phyloP scores from a whole-genome alignment of 2,113 vertebrate species.

The Aphyosemion australe region DNA sequence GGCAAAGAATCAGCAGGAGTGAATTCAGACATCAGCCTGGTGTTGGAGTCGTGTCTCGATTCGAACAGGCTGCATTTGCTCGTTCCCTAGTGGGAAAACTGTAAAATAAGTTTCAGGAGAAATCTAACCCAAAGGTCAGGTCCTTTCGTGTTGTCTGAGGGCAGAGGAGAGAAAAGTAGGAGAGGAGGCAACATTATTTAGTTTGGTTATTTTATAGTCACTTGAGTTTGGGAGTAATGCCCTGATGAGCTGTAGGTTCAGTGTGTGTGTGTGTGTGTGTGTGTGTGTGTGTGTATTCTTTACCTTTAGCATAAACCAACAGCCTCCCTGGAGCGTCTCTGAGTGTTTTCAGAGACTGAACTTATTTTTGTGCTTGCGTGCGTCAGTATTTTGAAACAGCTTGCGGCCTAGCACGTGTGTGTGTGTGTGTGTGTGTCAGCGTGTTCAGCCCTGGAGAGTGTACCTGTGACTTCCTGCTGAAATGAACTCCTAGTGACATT shows the following conservation, averaged over 20 bases:
- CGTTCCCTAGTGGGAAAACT: constrained; percentile 21
- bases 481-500: constrained; percentile 42
- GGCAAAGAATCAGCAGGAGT: constrained; percentile 40
- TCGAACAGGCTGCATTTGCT: constrained; percentile 33
- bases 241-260: constrained; percentile 17
- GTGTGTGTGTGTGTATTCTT: neutral
- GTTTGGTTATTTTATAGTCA: constrained; percentile 50
- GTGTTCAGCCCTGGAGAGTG: constrained; percentile 30
- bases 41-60: constrained; percentile 5
- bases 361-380: constrained; percentile 28
- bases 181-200: constrained; percentile 25
- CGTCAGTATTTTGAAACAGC: constrained; percentile 20
- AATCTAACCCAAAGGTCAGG: constrained; percentile 19
- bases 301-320: constrained; percentile 1
- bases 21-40: constrained; percentile 21
- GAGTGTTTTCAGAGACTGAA: constrained; percentile 20
- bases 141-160: constrained; percentile 15
- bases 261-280: too few species aligned
- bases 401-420: constrained; percentile 5
- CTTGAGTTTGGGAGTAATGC: constrained; percentile 28
- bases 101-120: constrained; percentile 4
- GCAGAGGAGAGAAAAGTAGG: constrained; percentile 12
- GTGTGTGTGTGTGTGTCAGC: constrained; percentile 15
- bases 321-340: constrained; percentile 1
- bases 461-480: constrained; percentile 54